Percentiles rank a stretch among this genome's conserved stretches.
Conservation (phyloP, 2,113 vertebrate genomes). For the Seriola aureovittata region DNA sequence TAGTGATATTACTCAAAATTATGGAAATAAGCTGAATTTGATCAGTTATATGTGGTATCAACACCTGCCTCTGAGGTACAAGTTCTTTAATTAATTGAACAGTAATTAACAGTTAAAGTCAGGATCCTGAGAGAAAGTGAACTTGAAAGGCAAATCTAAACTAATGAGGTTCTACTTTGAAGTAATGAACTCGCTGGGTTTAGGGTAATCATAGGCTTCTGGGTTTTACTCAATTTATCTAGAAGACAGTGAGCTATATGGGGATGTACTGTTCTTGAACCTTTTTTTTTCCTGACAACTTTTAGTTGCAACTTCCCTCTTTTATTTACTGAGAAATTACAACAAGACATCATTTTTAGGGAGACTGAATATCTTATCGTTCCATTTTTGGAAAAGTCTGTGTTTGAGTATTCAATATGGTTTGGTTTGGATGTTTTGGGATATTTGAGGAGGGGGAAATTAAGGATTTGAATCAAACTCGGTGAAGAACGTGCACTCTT, state of each 20-base stretch:
- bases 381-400: neutral
- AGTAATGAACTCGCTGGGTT: slow-evolving; percentile 78
- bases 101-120: slow-evolving; percentile 80
- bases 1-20: slow-evolving; percentile 64
- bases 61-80: slow-evolving; percentile 77
- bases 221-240: slow-evolving; percentile 67
- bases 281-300: slow-evolving; percentile 43
- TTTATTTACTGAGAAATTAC: neutral
- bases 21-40: slow-evolving; percentile 68
- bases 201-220: slow-evolving; percentile 71
- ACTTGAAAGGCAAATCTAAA: slow-evolving; percentile 80
- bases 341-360: neutral
- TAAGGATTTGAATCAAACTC: neutral
- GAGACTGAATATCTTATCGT: neutral
- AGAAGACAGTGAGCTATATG: slow-evolving; percentile 45
- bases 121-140: slow-evolving; percentile 73
- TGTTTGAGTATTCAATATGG: neutral
- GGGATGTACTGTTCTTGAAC: slow-evolving; percentile 37
- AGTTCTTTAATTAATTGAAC: slow-evolving; percentile 76
- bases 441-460: neutral
- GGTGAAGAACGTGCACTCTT: neutral
- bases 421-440: neutral
- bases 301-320: slow-evolving; percentile 28
- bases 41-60: slow-evolving; percentile 68
- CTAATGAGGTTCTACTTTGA: slow-evolving; percentile 82